phyloP scores from a whole-genome alignment of 92 coral and sea anemone genomes.

The Palythoa caribaeorum region DNA sequence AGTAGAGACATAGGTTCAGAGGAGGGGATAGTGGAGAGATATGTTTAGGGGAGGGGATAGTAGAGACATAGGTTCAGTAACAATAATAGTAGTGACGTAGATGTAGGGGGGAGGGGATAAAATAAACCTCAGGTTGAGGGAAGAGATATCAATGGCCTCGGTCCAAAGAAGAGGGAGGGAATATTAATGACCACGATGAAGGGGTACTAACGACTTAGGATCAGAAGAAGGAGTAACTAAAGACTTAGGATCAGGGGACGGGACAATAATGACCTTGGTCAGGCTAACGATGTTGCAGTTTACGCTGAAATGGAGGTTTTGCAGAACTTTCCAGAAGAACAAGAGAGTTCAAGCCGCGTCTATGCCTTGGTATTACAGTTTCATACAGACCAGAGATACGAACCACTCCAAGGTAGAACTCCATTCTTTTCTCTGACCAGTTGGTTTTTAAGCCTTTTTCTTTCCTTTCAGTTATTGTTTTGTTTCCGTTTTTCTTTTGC shows the following conservation, averaged over 20 bases:
- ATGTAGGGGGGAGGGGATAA: background rate
- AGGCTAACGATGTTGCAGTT: background rate
- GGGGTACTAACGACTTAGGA: background rate
- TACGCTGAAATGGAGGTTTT: background rate
- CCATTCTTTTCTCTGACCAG: background rate
- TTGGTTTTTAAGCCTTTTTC: background rate
- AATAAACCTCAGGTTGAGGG: background rate
- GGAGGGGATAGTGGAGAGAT: no score
- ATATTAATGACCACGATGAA: background rate
- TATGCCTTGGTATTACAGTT: slow-evolving; percentile 41
- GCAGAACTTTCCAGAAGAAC: background rate
- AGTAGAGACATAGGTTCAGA: no score
- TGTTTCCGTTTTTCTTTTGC: background rate
- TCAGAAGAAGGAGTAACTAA: background rate
- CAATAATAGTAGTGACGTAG: no score
- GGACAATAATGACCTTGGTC: no score
- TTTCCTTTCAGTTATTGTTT: background rate
- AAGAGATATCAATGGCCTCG: no score
- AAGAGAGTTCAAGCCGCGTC: background rate
- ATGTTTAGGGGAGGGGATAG: no score
- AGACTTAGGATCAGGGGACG: no score
- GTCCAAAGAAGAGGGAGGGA: no score
- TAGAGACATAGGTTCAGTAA: no score
- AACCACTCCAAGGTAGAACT: slow-evolving; percentile 17
- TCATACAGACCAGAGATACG: slow-evolving; percentile 17